Evolutionary conservation across 2,888 invertebrate genomes (phyloP), one percentile per base, ranked within the genome.

Genomic region (Lissonota sp.): DNA sequence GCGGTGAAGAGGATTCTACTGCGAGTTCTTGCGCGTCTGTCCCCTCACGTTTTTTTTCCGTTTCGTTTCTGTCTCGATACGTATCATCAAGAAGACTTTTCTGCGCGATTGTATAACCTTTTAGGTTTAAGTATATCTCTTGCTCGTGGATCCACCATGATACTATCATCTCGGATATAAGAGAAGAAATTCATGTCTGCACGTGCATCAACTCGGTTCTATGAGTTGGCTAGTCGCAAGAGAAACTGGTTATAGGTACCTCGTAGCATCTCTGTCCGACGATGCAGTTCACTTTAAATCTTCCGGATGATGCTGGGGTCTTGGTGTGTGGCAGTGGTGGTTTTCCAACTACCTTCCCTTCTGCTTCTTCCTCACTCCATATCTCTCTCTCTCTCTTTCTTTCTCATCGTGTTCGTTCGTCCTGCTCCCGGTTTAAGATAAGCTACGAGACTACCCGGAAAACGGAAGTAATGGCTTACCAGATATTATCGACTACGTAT

Each of bases 391-490:
- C 62, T 63, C 40, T 57, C 42, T 14, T 12, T 63, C 42, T 58
- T 46, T 53, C 85, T 84, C 85, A 85, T 86, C 84, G 83, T 85
- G 85, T 86, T 85, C 86, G 84, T 86, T 84, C 86, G 80, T 84
- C 84, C 85, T 26, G 26, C 26, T 84, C 84, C 82, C 82, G 85
- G 85, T 88, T 86, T 83, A 79, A 89, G 90, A 90, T 91, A 90
- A 89, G 88, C 87, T 88, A 85, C 75, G 84, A 85, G 86, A 86
- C 85, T 85, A 83, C 82, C 85, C 87, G 87, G 90, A 86, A 88
- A 89, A 87, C 87, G 88, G 90, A 91, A 91, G 88, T 88, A 90
- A 91, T 90, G 89, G 89, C 85, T 91, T 88, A 91, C 88, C 85
- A 90, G 90, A 91, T 91, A 90, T 90, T 90, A 91, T 90, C 91